Evolutionary conservation across 2,113 vertebrate genomes (phyloP).

Genomic region (Chamaea fasciata): DNA sequence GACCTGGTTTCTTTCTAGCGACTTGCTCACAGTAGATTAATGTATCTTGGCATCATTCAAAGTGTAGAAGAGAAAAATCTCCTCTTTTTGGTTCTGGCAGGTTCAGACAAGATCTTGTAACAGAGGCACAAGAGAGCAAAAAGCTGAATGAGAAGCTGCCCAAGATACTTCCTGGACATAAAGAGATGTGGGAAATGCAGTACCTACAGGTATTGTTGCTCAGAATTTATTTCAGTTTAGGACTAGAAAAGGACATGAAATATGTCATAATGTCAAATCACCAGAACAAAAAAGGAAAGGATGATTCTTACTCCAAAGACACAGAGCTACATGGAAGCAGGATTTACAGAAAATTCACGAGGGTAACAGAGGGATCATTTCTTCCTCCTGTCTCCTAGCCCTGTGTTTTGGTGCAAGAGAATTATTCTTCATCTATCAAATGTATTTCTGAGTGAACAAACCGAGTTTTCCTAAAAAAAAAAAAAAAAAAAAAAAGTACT

Average conservation of each 20-base stretch:
- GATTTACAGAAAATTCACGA: not conserved
- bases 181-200: not conserved
- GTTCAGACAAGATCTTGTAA: not conserved
- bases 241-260: not conserved
- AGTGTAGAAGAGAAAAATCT: not conserved
- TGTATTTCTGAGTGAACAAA: not conserved
- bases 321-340: not conserved
- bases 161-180: not conserved
- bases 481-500: not conserved
- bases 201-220: not conserved
- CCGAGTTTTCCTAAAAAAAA: not conserved
- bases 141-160: not conserved
- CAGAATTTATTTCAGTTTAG: not conserved
- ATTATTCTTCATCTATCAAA: not conserved
- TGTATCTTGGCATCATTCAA: not conserved
- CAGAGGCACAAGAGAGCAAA: not conserved
- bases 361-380: not conserved
- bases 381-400: not conserved
- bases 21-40: not conserved
- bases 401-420: not conserved
- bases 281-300: not conserved
- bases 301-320: fast-evolving
- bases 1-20: not conserved
- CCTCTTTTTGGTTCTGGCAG: not conserved
- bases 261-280: not conserved